Conservation (phyloP, 2,797 vertebrate species). For the Coranthus polyacanthus region DNA sequence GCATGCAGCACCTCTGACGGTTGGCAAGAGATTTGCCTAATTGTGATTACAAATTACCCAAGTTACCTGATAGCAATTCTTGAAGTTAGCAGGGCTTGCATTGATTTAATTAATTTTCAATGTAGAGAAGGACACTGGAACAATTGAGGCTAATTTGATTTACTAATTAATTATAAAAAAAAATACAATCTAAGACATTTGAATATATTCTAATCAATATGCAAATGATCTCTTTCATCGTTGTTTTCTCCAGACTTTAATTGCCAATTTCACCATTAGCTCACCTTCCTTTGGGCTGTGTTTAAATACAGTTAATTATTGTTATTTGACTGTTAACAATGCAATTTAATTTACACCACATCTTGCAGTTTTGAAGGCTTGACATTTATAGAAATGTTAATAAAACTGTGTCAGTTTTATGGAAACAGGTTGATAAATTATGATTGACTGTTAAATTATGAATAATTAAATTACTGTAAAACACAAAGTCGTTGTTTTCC, state of each 20-base stretch:
- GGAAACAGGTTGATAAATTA: no score
- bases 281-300: conserved; percentile 18
- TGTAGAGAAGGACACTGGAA: conserved; percentile 67
- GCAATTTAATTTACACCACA: conserved; percentile 7
- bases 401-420: no score
- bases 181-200: conserved; percentile 52
- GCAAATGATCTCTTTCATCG: conserved; percentile 57
- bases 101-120: conserved; percentile 76
- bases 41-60: conserved; percentile 80
- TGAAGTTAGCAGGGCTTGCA: conserved; percentile 59
- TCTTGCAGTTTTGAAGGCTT: background rate
- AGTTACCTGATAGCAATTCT: conserved; percentile 76
- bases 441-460: no score
- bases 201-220: conserved; percentile 70
- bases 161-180: conserved; percentile 69
- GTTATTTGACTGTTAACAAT: conserved; percentile 27
- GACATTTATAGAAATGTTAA: background rate
- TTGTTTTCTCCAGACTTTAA: conserved; percentile 50
- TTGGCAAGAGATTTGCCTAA: conserved; percentile 70
- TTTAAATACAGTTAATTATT: conserved; percentile 27
- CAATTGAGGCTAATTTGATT: conserved; percentile 75
- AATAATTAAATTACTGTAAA: no score
- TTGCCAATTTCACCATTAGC: conserved; percentile 43
- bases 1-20: conserved; percentile 61
- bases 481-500: no score